Conservation (phyloP, 1,140 invertebrate species). For the Euwallacea fornicatus region DNA sequence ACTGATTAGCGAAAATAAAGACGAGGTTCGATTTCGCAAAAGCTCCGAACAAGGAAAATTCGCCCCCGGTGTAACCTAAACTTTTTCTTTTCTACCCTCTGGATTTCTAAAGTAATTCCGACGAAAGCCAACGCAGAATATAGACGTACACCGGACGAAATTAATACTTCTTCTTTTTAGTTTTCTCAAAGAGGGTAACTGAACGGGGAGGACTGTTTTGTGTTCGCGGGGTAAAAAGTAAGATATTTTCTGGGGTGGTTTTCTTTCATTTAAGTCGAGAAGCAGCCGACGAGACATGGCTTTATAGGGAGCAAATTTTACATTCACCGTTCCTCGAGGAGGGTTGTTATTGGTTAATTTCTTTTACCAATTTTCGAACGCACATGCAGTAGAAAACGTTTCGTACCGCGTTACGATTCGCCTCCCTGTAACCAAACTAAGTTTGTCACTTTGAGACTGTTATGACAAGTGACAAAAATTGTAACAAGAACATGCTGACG, state of each 20-base stretch:
- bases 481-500: conserved; percentile 20
- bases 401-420: neutral
- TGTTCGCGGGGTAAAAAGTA: conserved; percentile 25
- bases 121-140: conserved; percentile 18
- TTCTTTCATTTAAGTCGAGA: conserved; percentile 12
- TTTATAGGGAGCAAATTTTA: conserved; percentile 12
- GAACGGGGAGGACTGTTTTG: conserved; percentile 31
- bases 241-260: conserved; percentile 27
- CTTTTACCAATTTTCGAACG: no score
- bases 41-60: conserved; percentile 14
- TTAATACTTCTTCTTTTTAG: conserved; percentile 31
- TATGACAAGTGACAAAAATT: conserved; percentile 26
- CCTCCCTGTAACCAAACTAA: neutral
- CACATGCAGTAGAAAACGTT: no score
- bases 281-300: neutral
- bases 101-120: conserved; percentile 13
- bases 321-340: conserved; percentile 24
- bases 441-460: conserved; percentile 17
- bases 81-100: conserved; percentile 9
- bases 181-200: conserved; percentile 26
- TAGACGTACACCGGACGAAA: conserved; percentile 28
- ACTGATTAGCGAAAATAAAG: conserved; percentile 28
- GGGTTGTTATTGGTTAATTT: neutral
- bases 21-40: conserved; percentile 24
- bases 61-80: conserved; percentile 14